Evolutionary conservation across 1,140 invertebrate species (phyloP).

Genomic region (honey bee (Apis mellifera)): DNA sequence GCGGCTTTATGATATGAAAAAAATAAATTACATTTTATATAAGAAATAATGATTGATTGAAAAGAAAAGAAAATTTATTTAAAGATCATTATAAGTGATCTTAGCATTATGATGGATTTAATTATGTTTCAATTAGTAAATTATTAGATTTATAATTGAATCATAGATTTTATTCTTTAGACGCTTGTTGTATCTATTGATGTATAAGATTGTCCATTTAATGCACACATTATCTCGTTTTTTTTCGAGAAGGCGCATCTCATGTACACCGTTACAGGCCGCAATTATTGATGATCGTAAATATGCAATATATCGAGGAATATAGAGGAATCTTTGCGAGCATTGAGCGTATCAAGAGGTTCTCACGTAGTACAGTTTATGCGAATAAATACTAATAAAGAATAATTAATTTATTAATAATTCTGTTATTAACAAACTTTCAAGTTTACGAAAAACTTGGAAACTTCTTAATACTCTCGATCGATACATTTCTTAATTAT

Average conservation of each 20-base stretch:
- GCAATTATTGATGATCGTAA: constrained; percentile 22
- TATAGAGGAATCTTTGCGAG: constrained; percentile 6
- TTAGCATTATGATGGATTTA: too few species aligned
- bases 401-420: too few species aligned
- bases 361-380: neutral
- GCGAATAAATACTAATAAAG: neutral
- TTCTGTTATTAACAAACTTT: neutral
- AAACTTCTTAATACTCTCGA: constrained; percentile 51
- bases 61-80: neutral
- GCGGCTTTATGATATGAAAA: constrained; percentile 19
- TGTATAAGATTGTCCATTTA: constrained; percentile 29
- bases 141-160: neutral
- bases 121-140: neutral
- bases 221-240: constrained; percentile 49
- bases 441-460: neutral
- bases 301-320: neutral
- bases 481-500: constrained; percentile 34
- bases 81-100: neutral
- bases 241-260: constrained; percentile 51
- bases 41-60: neutral
- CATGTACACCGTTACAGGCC: constrained; percentile 43
- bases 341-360: constrained; percentile 1
- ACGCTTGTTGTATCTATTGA: constrained; percentile 1
- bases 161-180: neutral
- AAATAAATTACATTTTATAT: neutral